A percentile compares a stretch with the other conserved stretches of the same genome.
Conservation (phyloP, 2,797 vertebrate species). For the Parauchenoglanis ngamensis region DNA sequence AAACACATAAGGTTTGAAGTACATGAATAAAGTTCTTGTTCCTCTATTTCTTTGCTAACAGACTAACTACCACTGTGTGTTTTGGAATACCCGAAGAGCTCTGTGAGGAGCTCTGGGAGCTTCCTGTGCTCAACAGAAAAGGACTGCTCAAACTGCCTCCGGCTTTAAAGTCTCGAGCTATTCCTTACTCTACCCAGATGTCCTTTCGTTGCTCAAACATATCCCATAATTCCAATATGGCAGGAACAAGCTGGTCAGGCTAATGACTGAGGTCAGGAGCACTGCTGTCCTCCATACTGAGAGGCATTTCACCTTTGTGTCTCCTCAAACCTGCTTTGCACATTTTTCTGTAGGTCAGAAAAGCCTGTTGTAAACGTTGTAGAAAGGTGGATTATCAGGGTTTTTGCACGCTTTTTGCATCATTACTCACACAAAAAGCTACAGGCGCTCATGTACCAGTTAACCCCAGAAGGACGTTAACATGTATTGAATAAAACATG, state of each 20-base stretch:
- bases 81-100: slow-evolving; percentile 34
- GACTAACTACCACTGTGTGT: slow-evolving; percentile 11
- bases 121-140: slow-evolving; percentile 35
- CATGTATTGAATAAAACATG: background rate
- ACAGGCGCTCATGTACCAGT: background rate
- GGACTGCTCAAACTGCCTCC: slow-evolving; percentile 21
- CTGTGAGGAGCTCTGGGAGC: slow-evolving; percentile 38
- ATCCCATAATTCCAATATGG: slow-evolving; percentile 29
- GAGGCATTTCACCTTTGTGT: slow-evolving; percentile 29
- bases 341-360: slow-evolving; percentile 23
- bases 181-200: slow-evolving; percentile 56
- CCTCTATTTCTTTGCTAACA: background rate
- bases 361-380: slow-evolving; percentile 30
- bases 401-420: background rate
- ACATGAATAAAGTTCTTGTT: background rate
- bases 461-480: background rate
- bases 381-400: background rate
- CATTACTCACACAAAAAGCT: background rate
- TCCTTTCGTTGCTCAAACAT: slow-evolving; percentile 4
- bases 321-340: slow-evolving; percentile 27
- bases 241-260: background rate
- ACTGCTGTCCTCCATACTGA: slow-evolving; percentile 31
- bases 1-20: background rate
- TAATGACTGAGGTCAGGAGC: slow-evolving; percentile 10
- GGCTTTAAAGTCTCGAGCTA: slow-evolving; percentile 29